Conservation (phyloP, 2,888 invertebrate species). For the Diarsia mendica region DNA sequence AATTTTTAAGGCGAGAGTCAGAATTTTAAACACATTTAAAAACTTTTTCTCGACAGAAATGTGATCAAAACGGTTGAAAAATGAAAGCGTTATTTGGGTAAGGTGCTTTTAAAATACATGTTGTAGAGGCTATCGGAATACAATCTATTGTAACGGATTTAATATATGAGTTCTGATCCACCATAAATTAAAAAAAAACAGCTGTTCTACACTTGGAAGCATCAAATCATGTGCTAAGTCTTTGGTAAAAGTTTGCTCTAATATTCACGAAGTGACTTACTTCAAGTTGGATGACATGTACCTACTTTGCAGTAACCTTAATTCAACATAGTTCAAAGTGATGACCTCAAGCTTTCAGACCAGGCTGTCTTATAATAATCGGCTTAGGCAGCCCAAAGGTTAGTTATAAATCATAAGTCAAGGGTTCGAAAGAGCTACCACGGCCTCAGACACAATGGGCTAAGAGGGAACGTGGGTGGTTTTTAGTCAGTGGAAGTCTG, state of each 20-base stretch:
- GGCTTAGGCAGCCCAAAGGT: not conserved
- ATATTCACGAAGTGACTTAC: not conserved
- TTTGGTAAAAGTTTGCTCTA: not conserved
- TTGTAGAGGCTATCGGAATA: not conserved
- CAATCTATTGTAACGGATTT: not conserved
- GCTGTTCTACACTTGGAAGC: not conserved
- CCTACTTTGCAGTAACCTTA: not conserved
- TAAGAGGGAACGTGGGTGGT: too few species aligned
- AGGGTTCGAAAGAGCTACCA: not conserved
- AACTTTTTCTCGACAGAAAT: too few species aligned
- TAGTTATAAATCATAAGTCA: not conserved
- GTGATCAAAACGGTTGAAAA: not conserved
- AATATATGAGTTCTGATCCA: not conserved
- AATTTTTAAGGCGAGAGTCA: constrained; percentile 44
- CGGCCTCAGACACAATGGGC: too few species aligned
- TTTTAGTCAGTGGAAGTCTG: too few species aligned
- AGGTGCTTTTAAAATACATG: not conserved
- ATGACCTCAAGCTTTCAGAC: not conserved
- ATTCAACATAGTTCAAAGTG: not conserved
- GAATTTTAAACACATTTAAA: constrained; percentile 25
- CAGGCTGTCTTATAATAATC: not conserved
- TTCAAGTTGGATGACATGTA: not conserved
- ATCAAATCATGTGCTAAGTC: not conserved
- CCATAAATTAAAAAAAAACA: not conserved
- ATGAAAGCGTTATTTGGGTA: not conserved